Evolutionary conservation across 2,113 vertebrate species (phyloP).

Genomic region (Numenius arquata): DNA sequence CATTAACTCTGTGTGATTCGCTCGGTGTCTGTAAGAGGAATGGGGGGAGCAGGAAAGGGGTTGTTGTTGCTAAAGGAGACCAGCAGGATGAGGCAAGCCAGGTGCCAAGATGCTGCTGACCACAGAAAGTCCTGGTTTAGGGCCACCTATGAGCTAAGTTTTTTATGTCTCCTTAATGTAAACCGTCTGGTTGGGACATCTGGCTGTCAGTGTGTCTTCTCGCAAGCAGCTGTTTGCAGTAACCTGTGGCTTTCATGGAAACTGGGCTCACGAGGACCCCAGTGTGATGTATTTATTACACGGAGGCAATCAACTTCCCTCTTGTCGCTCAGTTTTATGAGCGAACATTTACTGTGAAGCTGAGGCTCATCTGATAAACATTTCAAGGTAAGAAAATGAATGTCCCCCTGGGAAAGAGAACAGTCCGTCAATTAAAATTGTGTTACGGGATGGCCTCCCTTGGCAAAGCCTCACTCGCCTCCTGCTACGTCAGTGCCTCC

Average conservation of each 20-base stretch:
- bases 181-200: slow-evolving; percentile 71
- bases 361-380: slow-evolving; percentile 59
- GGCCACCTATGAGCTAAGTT: slow-evolving; percentile 73
- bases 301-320: slow-evolving; percentile 48
- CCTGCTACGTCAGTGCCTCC: neutral
- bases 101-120: slow-evolving; percentile 61
- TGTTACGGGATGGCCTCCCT: neutral
- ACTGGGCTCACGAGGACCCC: slow-evolving; percentile 61
- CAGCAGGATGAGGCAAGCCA: slow-evolving; percentile 22
- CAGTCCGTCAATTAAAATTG: slow-evolving; percentile 9
- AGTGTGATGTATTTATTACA: slow-evolving; percentile 70
- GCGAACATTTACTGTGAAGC: neutral
- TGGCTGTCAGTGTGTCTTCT: slow-evolving; percentile 70
- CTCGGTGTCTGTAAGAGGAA: neutral
- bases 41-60: neutral
- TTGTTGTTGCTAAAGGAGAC: slow-evolving; percentile 38
- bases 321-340: slow-evolving; percentile 63
- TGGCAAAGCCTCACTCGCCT: neutral
- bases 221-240: slow-evolving; percentile 70
- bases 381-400: slow-evolving; percentile 55
- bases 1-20: neutral
- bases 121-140: slow-evolving; percentile 63
- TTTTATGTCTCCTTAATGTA: slow-evolving; percentile 70
- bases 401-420: slow-evolving; percentile 21
- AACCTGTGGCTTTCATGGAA: slow-evolving; percentile 70